Conservation (phyloP, 2,888 invertebrate species). For the Chydorus sphaericus region DNA sequence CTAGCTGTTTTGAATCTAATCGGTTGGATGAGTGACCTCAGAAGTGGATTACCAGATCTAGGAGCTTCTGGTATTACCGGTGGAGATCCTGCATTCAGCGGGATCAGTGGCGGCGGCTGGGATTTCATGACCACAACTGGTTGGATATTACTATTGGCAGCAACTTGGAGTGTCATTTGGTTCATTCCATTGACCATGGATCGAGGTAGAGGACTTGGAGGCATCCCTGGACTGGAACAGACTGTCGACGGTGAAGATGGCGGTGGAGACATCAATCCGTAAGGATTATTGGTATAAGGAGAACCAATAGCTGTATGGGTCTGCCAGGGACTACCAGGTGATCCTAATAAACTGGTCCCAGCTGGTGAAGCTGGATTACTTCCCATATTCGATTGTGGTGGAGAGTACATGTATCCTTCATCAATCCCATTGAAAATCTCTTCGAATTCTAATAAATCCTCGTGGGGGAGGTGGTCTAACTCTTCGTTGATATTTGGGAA, state of each 20-base stretch:
- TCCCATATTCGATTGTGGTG: no score
- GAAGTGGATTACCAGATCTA: no score
- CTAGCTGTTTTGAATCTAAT: no score
- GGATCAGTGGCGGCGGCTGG: not conserved
- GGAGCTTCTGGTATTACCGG: not conserved
- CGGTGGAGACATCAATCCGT: not conserved
- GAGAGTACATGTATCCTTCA: no score
- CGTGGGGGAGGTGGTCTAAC: no score
- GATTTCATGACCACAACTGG: not conserved
- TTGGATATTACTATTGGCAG: no score
- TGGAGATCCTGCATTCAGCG: not conserved
- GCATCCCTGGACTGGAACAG: not conserved
- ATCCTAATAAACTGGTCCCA: no score
- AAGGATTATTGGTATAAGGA: not conserved
- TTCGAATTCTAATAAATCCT: no score
- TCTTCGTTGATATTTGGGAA: no score
- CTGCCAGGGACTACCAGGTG: not conserved
- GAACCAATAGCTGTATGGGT: not conserved
- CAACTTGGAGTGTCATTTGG: not conserved
- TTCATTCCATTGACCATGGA: not conserved
- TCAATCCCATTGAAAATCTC: no score
- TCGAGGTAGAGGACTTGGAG: not conserved
- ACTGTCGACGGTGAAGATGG: not conserved
- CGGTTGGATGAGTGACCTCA: no score
- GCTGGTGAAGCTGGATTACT: no score